Base-by-base conservation (phyloP, 2,797 vertebrate species). In the Sebastes vulpes region DNA sequence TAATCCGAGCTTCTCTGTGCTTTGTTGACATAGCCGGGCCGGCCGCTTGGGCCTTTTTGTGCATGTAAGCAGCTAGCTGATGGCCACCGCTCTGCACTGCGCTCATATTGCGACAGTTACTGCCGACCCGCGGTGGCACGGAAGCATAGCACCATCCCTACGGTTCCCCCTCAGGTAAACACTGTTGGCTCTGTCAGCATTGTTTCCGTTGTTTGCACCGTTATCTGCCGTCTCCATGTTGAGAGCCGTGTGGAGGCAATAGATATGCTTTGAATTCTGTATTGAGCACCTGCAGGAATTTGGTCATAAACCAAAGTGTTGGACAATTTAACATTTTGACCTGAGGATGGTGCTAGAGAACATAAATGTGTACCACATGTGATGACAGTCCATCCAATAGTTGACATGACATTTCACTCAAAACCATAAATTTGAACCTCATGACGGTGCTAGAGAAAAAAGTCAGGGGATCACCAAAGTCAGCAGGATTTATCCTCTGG, bases 51-150 rank as follows among this genome's bases (percentile, higher is more conserved):
- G 50, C 20, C 3, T 53, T 10, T 53, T 53, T 21, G 20, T 53
- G 50, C 50, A 21, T 11, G 50, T 53, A 8, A 53, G 50, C 1
- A 5, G 20, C 20, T 21, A 53, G 50, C 20, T 53, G 11, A 53
- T 1, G 48, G n/a, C 48, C 16, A 0, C 0, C 0, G 7, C 46
- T 48, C 46, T 52, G n/a, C n/a, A 20, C 48, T 52, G 48, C n/a
- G n/a, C n/a, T 53, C 50, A 50, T 50, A 18, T 18, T 23, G 23
- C 23, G 42, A 46, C 1, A 18, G 14, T 53, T 53, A 53, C 20
- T 53, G 50, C 18, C 5, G n/a, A 20, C 42, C 6, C 42, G 6
- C 42, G 42, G 42, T 46, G 42, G 42, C 42, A 46, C 10, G 0
- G 29, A 35, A 14, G 10, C 29, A 12, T 38, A 16, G 20, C 31